Evolutionary conservation across 2,113 vertebrate species (phyloP).

Genomic region (Oreocharis arfaki): DNA sequence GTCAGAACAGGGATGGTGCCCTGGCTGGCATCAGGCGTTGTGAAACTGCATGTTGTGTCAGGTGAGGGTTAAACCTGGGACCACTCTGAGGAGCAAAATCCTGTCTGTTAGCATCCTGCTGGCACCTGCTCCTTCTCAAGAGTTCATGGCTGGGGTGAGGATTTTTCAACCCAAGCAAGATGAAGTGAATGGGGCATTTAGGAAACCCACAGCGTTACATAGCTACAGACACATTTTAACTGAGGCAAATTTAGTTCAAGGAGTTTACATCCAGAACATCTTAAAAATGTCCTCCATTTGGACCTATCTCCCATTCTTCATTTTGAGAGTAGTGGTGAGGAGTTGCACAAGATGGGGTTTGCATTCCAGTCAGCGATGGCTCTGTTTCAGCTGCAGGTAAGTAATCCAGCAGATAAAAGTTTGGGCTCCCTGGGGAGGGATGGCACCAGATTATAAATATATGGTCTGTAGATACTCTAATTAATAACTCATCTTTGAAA

Average conservation of each 20-base stretch:
- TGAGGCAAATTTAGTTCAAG: neutral
- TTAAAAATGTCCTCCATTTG: neutral
- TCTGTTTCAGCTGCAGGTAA: neutral
- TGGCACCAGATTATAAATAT: slow-evolving; percentile 18
- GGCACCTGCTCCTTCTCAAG: neutral
- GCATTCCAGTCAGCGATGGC: neutral
- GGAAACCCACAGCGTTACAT: neutral
- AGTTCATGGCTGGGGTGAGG: neutral
- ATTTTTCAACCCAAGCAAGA: neutral
- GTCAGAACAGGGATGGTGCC: neutral
- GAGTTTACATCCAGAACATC: neutral
- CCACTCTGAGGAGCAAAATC: neutral
- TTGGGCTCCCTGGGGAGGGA: neutral
- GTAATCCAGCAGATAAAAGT: neutral
- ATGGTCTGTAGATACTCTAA: neutral
- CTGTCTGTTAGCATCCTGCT: neutral
- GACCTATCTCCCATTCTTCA: neutral
- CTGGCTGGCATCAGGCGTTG: neutral
- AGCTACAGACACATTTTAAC: neutral
- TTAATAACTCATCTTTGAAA: slow-evolving; percentile 33
- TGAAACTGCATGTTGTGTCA: neutral
- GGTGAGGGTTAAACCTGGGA: neutral
- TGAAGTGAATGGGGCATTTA: neutral
- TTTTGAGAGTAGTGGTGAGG: neutral
- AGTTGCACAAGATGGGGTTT: neutral